phyloP scores from a whole-genome alignment of 2,113 vertebrate species.

The Sander lucioperca region DNA sequence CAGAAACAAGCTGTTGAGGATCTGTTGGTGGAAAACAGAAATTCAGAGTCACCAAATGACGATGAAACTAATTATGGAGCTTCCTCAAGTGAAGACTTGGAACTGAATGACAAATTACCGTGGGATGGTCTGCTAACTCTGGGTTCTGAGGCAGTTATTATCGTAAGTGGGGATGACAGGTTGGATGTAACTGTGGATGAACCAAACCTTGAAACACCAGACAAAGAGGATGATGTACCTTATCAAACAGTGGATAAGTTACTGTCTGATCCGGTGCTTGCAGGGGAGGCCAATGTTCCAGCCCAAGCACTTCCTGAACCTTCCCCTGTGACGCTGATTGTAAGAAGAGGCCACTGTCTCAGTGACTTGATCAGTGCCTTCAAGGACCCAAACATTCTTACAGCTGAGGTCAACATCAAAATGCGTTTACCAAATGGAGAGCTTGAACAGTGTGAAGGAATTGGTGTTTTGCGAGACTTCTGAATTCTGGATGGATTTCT shows the following conservation, averaged over 20 bases:
- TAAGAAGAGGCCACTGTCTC: slow-evolving; percentile 25
- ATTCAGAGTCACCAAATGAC: slow-evolving; percentile 4
- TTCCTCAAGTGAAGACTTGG: neutral
- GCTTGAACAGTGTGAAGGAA: neutral
- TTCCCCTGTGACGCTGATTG: neutral
- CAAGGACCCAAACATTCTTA: neutral
- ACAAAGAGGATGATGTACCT: too few relatives aligned
- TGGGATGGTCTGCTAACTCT: slow-evolving; percentile 6
- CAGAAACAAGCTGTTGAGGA: neutral
- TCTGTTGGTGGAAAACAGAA: slow-evolving; percentile 8
- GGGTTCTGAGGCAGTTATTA: neutral
- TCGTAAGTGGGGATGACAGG: neutral
- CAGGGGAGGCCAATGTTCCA: neutral
- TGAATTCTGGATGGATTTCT: slow-evolving; percentile 11
- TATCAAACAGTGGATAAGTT: too few relatives aligned
- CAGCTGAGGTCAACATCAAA: slow-evolving; percentile 5
- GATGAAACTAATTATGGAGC: slow-evolving; percentile 14
- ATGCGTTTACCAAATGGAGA: neutral
- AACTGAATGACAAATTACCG: neutral
- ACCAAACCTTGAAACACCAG: too few relatives aligned
- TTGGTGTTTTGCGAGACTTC: neutral
- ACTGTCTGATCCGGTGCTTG: too few relatives aligned
- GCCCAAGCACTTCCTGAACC: slow-evolving; percentile 7
- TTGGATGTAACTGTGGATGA: neutral
- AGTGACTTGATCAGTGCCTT: slow-evolving; percentile 15